A percentile compares a stretch with the other conserved stretches of the same genome.
These are phyloP conservation scores for Probosciger aterrimus DNA, from an alignment of 2,113 vertebrate genomes.

Conservation along the genomic window DNA sequence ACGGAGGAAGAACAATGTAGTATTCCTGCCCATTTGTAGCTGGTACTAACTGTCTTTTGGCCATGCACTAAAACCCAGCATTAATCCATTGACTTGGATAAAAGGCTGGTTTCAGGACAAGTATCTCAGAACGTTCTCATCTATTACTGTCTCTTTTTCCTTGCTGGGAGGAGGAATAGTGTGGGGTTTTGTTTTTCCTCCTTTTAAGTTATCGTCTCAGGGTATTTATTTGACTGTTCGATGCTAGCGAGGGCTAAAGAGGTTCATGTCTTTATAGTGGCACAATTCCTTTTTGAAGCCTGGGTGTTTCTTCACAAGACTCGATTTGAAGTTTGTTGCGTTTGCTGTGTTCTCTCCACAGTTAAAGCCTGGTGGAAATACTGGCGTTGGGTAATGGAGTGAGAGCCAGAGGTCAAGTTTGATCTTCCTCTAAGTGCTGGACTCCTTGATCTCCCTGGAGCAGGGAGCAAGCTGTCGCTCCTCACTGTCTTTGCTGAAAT, in stretches of 20 bases:
- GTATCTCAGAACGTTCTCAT: neutral
- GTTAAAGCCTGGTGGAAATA: neutral
- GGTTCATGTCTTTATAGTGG: neutral
- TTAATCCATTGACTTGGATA: neutral
- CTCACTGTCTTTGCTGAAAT: neutral
- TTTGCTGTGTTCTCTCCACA: neutral
- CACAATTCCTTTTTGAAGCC: neutral
- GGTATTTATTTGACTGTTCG: neutral
- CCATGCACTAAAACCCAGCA: neutral
- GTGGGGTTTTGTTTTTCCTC: neutral
- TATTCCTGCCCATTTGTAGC: neutral
- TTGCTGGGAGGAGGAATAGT: neutral
- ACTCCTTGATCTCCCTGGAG: neutral
- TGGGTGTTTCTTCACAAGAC: neutral
- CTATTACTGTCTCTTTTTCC: neutral
- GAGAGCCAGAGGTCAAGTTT: neutral
- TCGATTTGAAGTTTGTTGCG: neutral
- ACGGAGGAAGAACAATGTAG: rapidly evolving
- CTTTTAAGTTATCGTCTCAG: neutral
- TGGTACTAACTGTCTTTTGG: neutral
- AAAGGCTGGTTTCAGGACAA: neutral
- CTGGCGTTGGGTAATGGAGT: neutral
- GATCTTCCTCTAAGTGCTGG: neutral
- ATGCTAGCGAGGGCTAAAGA: neutral
- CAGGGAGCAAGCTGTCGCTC: neutral